Conservation (phyloP, 2,888 invertebrate genomes). For the Mechanitis messenoides region DNA sequence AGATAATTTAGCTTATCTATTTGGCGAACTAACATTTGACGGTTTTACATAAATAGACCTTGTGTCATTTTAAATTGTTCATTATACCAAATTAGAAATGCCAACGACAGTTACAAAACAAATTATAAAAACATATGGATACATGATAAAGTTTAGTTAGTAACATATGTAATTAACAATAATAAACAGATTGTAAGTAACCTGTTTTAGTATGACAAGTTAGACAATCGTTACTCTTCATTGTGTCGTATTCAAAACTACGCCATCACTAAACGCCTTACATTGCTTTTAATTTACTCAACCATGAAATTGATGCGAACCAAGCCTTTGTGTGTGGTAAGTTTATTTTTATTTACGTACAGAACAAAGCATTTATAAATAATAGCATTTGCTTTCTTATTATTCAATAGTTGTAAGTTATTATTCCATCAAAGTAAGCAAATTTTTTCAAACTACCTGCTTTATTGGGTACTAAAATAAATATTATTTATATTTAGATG, state of each 20-base stretch:
- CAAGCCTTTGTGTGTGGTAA: slow-evolving; percentile 28
- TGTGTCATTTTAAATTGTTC: too few species aligned
- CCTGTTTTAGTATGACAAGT: slow-evolving; percentile 23
- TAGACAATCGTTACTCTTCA: slow-evolving; percentile 24
- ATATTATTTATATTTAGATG: too few species aligned
- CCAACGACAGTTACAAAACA: too few species aligned
- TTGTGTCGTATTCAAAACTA: slow-evolving; percentile 47
- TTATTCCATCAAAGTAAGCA: too few species aligned
- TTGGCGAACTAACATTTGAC: neutral
- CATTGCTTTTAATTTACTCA: slow-evolving; percentile 40
- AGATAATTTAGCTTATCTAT: slow-evolving; percentile 2
- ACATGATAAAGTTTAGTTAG: too few species aligned
- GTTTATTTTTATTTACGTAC: neutral
- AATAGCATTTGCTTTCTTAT: neutral
- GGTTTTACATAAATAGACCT: too few species aligned
- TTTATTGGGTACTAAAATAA: too few species aligned
- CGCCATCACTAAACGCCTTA: slow-evolving; percentile 38
- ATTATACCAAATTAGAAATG: too few species aligned
- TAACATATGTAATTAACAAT: slow-evolving; percentile 13
- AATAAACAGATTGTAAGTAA: slow-evolving; percentile 15
- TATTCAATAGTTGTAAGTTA: too few species aligned
- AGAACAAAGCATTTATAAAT: neutral
- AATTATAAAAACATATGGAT: too few species aligned
- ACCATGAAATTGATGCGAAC: slow-evolving; percentile 51
- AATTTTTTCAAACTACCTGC: too few species aligned